Evolutionary conservation across 2,888 invertebrate genomes (phyloP).

Genomic region (Agrotis ipsilon): DNA sequence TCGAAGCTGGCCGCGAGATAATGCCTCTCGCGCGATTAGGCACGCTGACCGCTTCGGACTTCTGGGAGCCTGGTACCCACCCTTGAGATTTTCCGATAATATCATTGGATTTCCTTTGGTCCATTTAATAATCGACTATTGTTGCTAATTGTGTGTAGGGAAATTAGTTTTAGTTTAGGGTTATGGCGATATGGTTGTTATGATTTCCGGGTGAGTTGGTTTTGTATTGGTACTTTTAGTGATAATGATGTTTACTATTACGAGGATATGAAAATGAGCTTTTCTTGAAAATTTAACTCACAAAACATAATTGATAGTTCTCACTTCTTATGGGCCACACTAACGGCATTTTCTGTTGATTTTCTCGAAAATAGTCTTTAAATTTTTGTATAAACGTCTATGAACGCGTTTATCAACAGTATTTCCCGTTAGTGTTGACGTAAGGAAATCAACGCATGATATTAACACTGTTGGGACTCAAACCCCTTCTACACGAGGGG

Average conservation of each 20-base stretch:
- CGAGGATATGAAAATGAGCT: not conserved
- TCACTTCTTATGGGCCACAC: too few relatives aligned
- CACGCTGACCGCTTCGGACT: constrained; percentile 85
- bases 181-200: constrained; percentile 39
- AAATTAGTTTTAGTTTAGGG: constrained; percentile 62
- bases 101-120: constrained; percentile 72
- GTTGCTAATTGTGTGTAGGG: constrained; percentile 63
- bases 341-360: too few relatives aligned
- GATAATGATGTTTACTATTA: too few relatives aligned
- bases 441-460: too few relatives aligned
- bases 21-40: constrained; percentile 89
- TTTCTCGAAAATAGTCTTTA: too few relatives aligned
- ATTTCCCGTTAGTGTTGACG: too few relatives aligned
- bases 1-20: constrained; percentile 84
- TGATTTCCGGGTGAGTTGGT: constrained; percentile 51
- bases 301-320: too few relatives aligned
- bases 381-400: too few relatives aligned
- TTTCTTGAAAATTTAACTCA: not conserved
- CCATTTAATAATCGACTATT: constrained; percentile 73
- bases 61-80: constrained; percentile 79
- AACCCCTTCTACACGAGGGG: too few relatives aligned
- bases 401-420: too few relatives aligned
- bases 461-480: too few relatives aligned
- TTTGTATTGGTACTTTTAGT: constrained; percentile 29
- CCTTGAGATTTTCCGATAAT: constrained; percentile 78